Evolutionary conservation across 2,113 vertebrate genomes (phyloP).

Genomic region (Leucosticte australis): DNA sequence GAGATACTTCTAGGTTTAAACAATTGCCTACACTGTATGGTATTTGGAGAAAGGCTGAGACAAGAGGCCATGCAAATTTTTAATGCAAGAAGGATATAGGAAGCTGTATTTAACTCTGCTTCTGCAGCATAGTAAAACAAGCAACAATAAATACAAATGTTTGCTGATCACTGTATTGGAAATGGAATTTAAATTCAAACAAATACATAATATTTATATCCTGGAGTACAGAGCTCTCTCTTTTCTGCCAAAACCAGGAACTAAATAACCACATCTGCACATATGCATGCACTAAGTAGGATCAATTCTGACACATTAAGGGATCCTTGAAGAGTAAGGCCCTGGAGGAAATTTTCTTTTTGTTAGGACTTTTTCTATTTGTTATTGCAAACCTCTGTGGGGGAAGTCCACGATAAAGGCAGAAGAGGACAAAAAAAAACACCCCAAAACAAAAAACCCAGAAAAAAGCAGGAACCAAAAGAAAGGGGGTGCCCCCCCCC

Average conservation of each 20-base stretch:
- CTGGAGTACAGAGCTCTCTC: not conserved
- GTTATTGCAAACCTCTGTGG: not conserved
- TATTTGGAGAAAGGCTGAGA: not conserved
- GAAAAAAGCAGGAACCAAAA: not conserved
- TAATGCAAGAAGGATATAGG: not conserved
- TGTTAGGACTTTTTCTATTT: not conserved
- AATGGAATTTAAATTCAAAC: not conserved
- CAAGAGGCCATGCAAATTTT: not conserved
- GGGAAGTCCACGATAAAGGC: not conserved
- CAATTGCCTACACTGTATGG: not conserved
- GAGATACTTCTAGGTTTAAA: not conserved
- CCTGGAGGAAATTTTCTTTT: not conserved
- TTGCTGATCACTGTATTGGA: not conserved
- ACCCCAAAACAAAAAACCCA: not conserved
- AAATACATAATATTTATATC: not conserved
- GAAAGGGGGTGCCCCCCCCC: too few relatives aligned
- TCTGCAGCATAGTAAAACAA: not conserved
- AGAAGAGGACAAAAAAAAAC: not conserved
- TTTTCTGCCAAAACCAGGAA: not conserved
- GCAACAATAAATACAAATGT: not conserved
- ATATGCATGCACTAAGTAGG: fast-evolving
- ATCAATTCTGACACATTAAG: not conserved
- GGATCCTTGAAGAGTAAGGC: not conserved
- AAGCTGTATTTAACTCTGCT: not conserved
- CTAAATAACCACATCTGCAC: not conserved